Evolutionary conservation across 2,113 vertebrate species (phyloP).

Genomic region (Regulus satrapa): DNA sequence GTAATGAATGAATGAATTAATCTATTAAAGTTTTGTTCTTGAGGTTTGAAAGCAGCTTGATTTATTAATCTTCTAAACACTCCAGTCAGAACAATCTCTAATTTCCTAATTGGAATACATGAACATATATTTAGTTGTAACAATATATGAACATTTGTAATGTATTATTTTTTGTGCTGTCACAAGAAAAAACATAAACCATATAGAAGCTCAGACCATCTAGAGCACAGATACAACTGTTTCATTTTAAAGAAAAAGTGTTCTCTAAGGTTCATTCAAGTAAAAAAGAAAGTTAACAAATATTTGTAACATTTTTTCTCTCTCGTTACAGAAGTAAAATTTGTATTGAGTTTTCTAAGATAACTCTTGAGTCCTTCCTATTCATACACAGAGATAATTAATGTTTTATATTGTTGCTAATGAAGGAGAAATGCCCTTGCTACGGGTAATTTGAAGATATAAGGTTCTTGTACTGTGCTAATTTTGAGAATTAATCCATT

Average conservation of each 20-base stretch:
- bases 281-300: not conserved
- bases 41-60: not conserved
- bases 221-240: not conserved
- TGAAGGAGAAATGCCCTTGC: not conserved
- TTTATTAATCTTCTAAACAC: not conserved
- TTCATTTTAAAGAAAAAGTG: not conserved
- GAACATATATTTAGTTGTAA: not conserved
- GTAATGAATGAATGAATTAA: not conserved
- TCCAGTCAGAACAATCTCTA: not conserved
- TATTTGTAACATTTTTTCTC: not conserved
- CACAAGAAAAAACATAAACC: not conserved
- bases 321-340: rapidly evolving
- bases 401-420: not conserved
- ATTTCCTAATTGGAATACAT: not conserved
- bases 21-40: not conserved
- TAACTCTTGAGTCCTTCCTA: not conserved
- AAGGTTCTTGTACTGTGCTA: not conserved
- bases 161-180: not conserved
- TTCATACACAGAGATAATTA: not conserved
- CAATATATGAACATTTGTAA: not conserved
- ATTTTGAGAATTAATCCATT: not conserved
- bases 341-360: not conserved
- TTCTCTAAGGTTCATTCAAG: not conserved
- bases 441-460: not conserved
- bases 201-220: not conserved